Evolutionary conservation across 2,797 vertebrate species (phyloP).

Genomic region (Pseudochromis fuscus): DNA sequence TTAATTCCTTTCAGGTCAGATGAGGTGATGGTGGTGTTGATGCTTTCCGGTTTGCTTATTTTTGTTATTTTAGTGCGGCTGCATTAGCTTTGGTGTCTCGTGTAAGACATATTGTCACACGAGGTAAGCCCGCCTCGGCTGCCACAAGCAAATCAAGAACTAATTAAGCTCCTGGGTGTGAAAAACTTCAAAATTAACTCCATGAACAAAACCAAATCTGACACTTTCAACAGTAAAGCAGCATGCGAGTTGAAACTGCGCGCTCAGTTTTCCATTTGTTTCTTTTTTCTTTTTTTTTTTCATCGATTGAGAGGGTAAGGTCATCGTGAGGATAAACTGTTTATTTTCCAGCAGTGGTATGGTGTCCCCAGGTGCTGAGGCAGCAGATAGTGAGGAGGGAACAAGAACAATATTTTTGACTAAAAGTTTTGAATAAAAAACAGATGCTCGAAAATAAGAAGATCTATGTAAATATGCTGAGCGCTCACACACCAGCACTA

Average conservation of each 20-base stretch:
- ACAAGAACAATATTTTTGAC: slow-evolving; percentile 7
- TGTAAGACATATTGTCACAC: background rate
- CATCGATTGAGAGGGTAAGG: slow-evolving; percentile 6
- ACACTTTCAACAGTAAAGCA: slow-evolving; percentile 13
- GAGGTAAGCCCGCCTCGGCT: slow-evolving; percentile 6
- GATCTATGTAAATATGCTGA: slow-evolving; percentile 23
- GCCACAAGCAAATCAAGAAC: slow-evolving; percentile 16
- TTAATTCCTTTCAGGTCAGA: slow-evolving; percentile 28
- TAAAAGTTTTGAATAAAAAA: slow-evolving; percentile 22
- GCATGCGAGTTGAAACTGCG: slow-evolving; percentile 15
- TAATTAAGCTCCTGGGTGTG: background rate
- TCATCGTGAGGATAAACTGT: slow-evolving; percentile 21
- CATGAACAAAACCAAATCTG: slow-evolving; percentile 33
- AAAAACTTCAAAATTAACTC: slow-evolving; percentile 3
- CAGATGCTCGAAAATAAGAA: slow-evolving; percentile 20
- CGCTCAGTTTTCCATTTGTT: slow-evolving; percentile 1
- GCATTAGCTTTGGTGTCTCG: slow-evolving; percentile 12
- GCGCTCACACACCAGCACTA: slow-evolving; percentile 21
- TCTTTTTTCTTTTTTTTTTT: background rate
- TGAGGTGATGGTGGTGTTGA: slow-evolving; percentile 13
- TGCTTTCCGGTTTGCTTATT: slow-evolving; percentile 6
- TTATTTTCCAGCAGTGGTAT: slow-evolving; percentile 20
- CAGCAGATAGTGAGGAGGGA: background rate
- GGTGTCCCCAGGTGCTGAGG: slow-evolving; percentile 22
- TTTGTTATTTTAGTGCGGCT: slow-evolving; percentile 8